Base-by-base conservation (phyloP, 2,797 vertebrate genomes). In the Rhinophrynus dorsalis region DNA sequence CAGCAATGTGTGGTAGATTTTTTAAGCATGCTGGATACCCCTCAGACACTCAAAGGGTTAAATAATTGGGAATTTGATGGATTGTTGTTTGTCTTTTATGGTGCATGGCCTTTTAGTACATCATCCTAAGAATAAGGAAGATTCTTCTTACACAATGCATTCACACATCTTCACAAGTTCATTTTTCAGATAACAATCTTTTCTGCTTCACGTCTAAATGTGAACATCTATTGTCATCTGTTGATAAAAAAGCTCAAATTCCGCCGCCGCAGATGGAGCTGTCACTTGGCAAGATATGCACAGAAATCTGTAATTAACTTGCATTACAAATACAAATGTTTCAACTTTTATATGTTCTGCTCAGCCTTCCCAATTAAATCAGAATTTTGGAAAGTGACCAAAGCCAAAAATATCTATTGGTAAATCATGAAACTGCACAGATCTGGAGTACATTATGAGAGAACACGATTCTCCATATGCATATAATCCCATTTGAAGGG, bases 281-380 rank as follows among this genome's bases (percentile, higher is more conserved):
- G 68, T 63, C 59, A 71, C 29, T 71, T 71, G 68, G 59, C 68
- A 50, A 63, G 68, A 63, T 38, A 44, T 56, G 51, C 51, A 48
- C 30, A 55, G 40, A 63, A 71, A 64, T 63, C 23, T 71, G 59
- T 57, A 71, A 71, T 71, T 71, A 71, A 61, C 68, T 71, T 57
- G 68, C 59, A 71, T 63, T 15, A 56, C 44, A 56, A 33, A 61
- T 61, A 71, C 51, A 71, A 50, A 72, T 72, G 60, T 56, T 50
- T 63, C 44, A 69, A 61, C 57, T 61, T 69, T 54, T 33, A 61
- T 32, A 52, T 12, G 44, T 48, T 55, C 57, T 40, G 57, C 47
- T 60, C 67, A 60, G 56, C 57, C 56, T 69, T 47, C 32, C 57
- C 56, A 68, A 60, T 61, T 69, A 61, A 69, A 69, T 50, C 33